Base-by-base conservation (phyloP, 2,113 vertebrate genomes). In the Tenrec ecaudatus region DNA sequence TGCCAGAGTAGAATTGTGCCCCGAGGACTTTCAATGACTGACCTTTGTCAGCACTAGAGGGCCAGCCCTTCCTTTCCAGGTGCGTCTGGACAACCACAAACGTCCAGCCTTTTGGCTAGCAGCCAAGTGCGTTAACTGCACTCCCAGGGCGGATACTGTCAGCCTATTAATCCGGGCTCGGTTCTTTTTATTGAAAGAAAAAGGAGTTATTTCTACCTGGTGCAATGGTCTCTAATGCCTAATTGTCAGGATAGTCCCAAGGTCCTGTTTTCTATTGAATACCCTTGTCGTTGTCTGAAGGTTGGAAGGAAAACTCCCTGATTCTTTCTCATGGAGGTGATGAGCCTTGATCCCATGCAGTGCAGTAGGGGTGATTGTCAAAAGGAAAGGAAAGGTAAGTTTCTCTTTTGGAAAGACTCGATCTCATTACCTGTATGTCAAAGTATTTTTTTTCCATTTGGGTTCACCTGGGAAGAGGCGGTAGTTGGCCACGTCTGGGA, bases 351-450 rank as follows among this genome's bases (percentile, higher is more conserved):
- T 36, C 79, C 77, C 36, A 64, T 68, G n/a, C 22, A 57, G 58
- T 92, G 85, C 25, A 36, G 57, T 89, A 94, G 1, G 6, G 83
- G 90, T 0, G 43, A 73, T 43, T 82, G 93, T 93, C 66, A 2
- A 82, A 69, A 82, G 12, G 1, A 31, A 68, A 92, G 60, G 80
- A 69, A 57, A 0, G 84, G 15, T 12, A 47, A 36, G 4, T 86
- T 92, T 95, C 69, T 96, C 94, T 96, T 82, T 29, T 88, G 90
- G 80, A 90, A 93, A 95, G 47, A 33, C 33, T 60, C 43, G 2
- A 80, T 36, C 76, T 94, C 73, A 68, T 96, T 95, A 98, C 98
- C 98, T 98, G 97, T 99, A 98, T 9, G 97, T 98, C 86, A 98
- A 87, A n/a, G 83, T 95, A 64, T 94, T 97, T 92, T 98, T 98